phyloP scores from a whole-genome alignment of 1,140 invertebrate genomes.

The Apis laboriosa region DNA sequence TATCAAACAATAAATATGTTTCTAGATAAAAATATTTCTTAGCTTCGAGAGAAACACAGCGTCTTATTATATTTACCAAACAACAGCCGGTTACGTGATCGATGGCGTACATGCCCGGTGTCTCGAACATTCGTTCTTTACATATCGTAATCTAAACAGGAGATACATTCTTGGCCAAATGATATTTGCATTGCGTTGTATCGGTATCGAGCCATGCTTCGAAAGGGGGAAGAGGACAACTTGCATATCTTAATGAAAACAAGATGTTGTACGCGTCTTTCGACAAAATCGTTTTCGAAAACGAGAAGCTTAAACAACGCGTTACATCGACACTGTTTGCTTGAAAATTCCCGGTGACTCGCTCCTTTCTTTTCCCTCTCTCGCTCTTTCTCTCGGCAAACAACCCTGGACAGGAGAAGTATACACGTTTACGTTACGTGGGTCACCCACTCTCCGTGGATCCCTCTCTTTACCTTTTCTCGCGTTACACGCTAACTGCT shows the following conservation, averaged over 20 bases:
- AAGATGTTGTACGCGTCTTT: conserved; percentile 1
- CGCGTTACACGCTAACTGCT: conserved; percentile 26
- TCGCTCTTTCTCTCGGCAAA: conserved; percentile 10
- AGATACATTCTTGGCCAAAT: background rate
- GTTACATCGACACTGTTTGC: conserved; percentile 10
- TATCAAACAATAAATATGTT: background rate
- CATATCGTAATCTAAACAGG: conserved; percentile 16
- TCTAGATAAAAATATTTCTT: background rate
- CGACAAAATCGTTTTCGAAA: conserved; percentile 6
- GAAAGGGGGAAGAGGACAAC: background rate
- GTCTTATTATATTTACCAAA: conserved; percentile 1
- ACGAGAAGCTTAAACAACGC: background rate
- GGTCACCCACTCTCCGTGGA: background rate
- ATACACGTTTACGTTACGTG: conserved; percentile 5
- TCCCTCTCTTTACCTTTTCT: conserved; percentile 20
- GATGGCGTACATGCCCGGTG: background rate
- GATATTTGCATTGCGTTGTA: background rate
- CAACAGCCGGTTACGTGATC: conserved; percentile 6
- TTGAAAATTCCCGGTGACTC: background rate
- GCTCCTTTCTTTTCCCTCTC: background rate
- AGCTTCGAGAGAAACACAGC: background rate
- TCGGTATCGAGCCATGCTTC: background rate
- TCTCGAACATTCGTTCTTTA: background rate
- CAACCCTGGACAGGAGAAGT: background rate
- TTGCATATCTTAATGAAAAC: conserved; percentile 18